Percentiles rank a stretch among this genome's conserved stretches.
Evolutionary conservation across 1,140 invertebrate genomes (phyloP).

Genomic region (Drosophila rufa): DNA sequence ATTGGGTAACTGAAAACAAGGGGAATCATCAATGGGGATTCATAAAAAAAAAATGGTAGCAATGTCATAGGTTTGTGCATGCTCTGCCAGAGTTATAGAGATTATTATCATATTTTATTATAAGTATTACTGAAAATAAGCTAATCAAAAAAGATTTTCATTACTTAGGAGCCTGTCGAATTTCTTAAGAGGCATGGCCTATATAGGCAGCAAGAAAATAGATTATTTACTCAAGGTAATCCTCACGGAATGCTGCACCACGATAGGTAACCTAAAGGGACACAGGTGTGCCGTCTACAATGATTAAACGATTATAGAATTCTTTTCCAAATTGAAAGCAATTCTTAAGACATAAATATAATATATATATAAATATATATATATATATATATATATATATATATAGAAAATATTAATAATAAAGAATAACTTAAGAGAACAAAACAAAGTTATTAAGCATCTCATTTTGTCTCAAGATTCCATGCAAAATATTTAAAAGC

Average conservation of each 20-base stretch:
- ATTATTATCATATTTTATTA: too few relatives aligned
- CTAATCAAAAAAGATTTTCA: too few relatives aligned
- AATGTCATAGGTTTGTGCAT: slow-evolving; percentile 25
- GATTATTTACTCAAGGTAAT: not conserved
- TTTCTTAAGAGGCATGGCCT: not conserved
- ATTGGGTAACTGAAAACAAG: slow-evolving; percentile 59
- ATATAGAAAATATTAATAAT: too few relatives aligned
- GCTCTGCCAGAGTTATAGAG: not conserved
- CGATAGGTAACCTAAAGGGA: too few relatives aligned
- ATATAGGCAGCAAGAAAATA: not conserved
- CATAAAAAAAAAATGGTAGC: slow-evolving; percentile 2
- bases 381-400: too few relatives aligned
- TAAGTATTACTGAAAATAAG: not conserved
- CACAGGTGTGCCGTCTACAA: too few relatives aligned
- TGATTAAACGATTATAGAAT: too few relatives aligned
- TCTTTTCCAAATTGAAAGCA: too few relatives aligned
- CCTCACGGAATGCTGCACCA: not conserved
- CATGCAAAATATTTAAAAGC: not conserved
- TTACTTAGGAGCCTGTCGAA: not conserved
- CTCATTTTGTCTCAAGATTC: not conserved
- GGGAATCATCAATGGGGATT: slow-evolving; percentile 5
- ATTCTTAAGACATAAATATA: not conserved
- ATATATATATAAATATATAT: too few relatives aligned
- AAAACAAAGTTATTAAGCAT: too few relatives aligned
- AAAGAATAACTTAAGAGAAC: too few relatives aligned